These are phyloP conservation scores for Caenorhabditis imperialis DNA, from an alignment of 2,888 invertebrate species.

Conservation along the genomic window DNA sequence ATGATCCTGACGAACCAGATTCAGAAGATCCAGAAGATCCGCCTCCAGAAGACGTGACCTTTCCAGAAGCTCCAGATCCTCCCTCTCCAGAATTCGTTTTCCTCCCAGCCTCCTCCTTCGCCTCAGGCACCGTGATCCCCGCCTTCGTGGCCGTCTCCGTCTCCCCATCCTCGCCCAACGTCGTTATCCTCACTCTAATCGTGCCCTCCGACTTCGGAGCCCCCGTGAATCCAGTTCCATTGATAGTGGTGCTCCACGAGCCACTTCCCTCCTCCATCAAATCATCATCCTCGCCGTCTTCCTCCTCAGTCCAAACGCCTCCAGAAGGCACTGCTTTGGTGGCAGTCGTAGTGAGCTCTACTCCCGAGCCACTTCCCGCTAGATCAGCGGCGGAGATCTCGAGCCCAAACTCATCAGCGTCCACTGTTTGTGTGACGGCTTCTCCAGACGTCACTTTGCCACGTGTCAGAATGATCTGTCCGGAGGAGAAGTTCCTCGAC, in stretches of 20 bases:
- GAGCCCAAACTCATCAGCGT: constrained; percentile 43
- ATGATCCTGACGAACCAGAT: background rate
- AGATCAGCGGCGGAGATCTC: constrained; percentile 43
- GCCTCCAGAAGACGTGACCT: background rate
- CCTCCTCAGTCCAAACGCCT: constrained; percentile 39
- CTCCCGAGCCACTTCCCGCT: constrained; percentile 21
- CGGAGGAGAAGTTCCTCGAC: constrained; percentile 61
- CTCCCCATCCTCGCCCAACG: constrained; percentile 41
- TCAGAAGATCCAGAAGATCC: background rate
- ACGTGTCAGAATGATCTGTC: constrained; percentile 64
- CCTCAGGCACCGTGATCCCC: constrained; percentile 18
- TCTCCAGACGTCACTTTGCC: constrained; percentile 51
- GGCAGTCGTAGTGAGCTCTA: constrained; percentile 1
- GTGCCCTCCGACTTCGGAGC: constrained; percentile 35
- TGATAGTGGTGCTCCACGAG: constrained; percentile 25
- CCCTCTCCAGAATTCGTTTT: background rate
- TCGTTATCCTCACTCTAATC: constrained; percentile 41
- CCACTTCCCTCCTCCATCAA: constrained; percentile 39
- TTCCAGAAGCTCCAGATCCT: constrained; percentile 14
- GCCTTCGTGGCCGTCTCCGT: constrained; percentile 41
- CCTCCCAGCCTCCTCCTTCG: background rate
- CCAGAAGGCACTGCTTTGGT: background rate
- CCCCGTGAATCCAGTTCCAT: constrained; percentile 39
- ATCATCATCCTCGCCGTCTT: constrained; percentile 51
- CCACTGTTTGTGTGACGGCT: constrained; percentile 30